phyloP scores from a whole-genome alignment of 2,888 invertebrate species.

The Ametastegia equiseti region DNA sequence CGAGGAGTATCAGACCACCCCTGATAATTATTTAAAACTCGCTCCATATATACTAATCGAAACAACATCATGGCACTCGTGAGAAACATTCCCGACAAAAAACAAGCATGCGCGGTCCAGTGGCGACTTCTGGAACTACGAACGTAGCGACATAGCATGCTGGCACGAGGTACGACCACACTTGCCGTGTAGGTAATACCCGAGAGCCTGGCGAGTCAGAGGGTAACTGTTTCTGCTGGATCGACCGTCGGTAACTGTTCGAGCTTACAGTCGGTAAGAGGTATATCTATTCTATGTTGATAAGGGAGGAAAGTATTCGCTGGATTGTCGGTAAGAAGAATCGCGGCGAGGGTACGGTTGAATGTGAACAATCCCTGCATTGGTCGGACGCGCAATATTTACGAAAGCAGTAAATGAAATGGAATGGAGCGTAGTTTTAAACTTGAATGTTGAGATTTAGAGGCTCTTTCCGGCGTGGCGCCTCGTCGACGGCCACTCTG shows the following conservation, averaged over 20 bases:
- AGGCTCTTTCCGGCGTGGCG: conserved; percentile 47
- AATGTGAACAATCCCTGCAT: background rate
- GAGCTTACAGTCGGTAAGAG: conserved; percentile 8
- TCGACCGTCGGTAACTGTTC: conserved; percentile 14
- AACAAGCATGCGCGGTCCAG: background rate
- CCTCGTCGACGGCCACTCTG: conserved; percentile 32
- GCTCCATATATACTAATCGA: conserved; percentile 56
- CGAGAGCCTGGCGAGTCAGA: background rate
- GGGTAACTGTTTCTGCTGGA: background rate
- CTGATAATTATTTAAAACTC: fast-evolving
- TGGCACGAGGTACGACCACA: background rate
- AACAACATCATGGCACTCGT: conserved; percentile 19
- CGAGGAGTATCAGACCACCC: conserved; percentile 62
- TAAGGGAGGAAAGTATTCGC: background rate
- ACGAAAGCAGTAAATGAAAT: conserved; percentile 35
- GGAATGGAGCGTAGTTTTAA: conserved; percentile 45
- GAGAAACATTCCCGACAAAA: conserved; percentile 52
- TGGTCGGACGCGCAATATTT: conserved; percentile 34
- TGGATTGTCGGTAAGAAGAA: background rate
- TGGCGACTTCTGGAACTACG: background rate
- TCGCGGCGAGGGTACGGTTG: background rate
- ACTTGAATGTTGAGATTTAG: conserved; percentile 48
- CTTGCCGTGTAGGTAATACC: conserved; percentile 5
- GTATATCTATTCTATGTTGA: background rate
- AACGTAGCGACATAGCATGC: background rate